Percentiles rank a stretch among this genome's conserved stretches.
These are phyloP conservation scores for Procambarus virginalis DNA, from an alignment of 1,140 invertebrate genomes.

Conservation along the genomic window DNA sequence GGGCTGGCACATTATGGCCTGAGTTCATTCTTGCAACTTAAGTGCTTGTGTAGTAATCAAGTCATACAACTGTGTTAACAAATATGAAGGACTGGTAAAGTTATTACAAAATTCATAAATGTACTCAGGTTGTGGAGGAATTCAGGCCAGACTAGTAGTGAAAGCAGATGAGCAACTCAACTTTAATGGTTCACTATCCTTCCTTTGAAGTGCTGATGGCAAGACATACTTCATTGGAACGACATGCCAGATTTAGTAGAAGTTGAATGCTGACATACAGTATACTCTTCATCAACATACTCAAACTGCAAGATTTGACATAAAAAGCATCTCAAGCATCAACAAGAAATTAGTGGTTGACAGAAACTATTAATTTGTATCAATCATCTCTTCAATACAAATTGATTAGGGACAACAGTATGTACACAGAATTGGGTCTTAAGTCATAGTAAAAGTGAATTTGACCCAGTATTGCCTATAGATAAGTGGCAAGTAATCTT, in stretches of 20 bases:
- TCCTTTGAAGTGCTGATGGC: background rate
- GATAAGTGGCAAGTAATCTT: conserved; percentile 23
- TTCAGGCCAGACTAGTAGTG: background rate
- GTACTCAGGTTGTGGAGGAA: background rate
- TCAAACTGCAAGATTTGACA: background rate
- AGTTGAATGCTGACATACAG: conserved; percentile 15
- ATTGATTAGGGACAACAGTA: background rate
- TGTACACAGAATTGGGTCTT: background rate
- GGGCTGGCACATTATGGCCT: conserved; percentile 7
- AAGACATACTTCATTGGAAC: conserved; percentile 3
- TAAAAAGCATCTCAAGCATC: background rate
- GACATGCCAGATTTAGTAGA: conserved; percentile 4
- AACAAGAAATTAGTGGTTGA: background rate
- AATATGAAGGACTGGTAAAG: background rate
- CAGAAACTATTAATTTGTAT: background rate
- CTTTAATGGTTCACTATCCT: background rate
- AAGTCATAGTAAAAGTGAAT: background rate
- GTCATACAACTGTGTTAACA: background rate
- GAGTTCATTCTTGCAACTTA: background rate
- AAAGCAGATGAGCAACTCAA: background rate
- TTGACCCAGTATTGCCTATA: conserved; percentile 7
- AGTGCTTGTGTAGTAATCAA: background rate
- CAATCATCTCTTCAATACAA: background rate
- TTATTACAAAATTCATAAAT: background rate
- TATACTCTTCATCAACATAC: background rate